Percentiles rank a stretch among this genome's conserved stretches.
These are phyloP conservation scores for Drosophila bipectinata DNA, from an alignment of 1,140 invertebrate species.

Conservation along the genomic window DNA sequence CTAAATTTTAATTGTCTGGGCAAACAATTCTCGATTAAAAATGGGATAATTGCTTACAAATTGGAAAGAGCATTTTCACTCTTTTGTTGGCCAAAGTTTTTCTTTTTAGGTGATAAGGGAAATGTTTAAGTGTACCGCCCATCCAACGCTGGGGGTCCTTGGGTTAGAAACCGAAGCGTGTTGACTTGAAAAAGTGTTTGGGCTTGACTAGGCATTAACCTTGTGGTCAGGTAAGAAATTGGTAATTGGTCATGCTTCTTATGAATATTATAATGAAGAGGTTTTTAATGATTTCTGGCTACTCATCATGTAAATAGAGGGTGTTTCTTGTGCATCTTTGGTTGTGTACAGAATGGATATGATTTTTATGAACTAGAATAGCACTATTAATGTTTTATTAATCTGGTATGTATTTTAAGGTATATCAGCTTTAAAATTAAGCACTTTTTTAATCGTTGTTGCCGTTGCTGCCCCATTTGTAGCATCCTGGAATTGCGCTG, in stretches of 20 bases:
- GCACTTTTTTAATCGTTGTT: slow-evolving; percentile 51
- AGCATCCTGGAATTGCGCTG: slow-evolving; percentile 19
- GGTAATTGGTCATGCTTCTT: slow-evolving; percentile 40
- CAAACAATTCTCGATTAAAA: neutral
- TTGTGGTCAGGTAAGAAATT: slow-evolving; percentile 49
- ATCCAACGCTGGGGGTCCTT: slow-evolving; percentile 10
- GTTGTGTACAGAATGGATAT: neutral
- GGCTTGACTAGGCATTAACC: slow-evolving; percentile 1
- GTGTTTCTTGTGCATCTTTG: neutral
- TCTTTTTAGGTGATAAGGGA: slow-evolving; percentile 43
- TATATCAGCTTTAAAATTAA: neutral
- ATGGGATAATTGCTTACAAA: slow-evolving; percentile 54
- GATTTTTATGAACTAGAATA: neutral
- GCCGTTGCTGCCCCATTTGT: slow-evolving; percentile 55
- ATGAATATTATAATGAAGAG: slow-evolving; percentile 37
- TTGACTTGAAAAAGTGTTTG: slow-evolving; percentile 31
- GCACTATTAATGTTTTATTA: neutral
- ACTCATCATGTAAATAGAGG: slow-evolving; percentile 33
- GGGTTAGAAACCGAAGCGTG: neutral
- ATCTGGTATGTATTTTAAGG: neutral
- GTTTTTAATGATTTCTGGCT: slow-evolving; percentile 53
- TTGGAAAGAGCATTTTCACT: slow-evolving; percentile 19
- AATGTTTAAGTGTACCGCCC: slow-evolving; percentile 42
- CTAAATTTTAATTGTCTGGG: slow-evolving; percentile 53
- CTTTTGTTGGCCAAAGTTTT: slow-evolving; percentile 4